Evolutionary conservation across 2,113 vertebrate species (phyloP).

Genomic region (Periophthalmus modestus): DNA sequence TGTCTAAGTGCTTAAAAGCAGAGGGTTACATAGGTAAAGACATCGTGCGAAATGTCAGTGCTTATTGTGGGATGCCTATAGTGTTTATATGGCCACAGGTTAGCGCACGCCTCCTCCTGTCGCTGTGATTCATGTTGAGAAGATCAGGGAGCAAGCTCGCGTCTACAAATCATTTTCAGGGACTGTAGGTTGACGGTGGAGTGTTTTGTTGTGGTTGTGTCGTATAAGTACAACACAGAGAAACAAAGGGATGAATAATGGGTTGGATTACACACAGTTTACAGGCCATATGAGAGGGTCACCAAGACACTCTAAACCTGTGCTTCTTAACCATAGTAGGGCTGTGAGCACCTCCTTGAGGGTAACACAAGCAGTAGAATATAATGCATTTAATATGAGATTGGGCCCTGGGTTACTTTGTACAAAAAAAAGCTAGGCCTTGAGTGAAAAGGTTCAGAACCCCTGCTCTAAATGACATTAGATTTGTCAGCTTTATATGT

Average conservation of each 20-base stretch:
- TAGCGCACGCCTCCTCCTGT: constrained; percentile 12
- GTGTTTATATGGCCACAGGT: constrained; percentile 33
- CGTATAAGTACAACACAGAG: too few relatives aligned
- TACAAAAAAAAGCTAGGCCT: too few relatives aligned
- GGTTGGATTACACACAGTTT: not conserved
- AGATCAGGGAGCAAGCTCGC: constrained; percentile 11
- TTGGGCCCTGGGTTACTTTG: too few relatives aligned
- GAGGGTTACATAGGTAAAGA: not conserved
- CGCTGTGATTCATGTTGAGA: constrained; percentile 29
- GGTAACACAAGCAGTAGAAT: too few relatives aligned
- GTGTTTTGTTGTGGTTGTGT: not conserved
- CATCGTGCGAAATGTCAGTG: constrained; percentile 41
- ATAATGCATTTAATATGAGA: too few relatives aligned
- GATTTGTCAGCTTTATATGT: too few relatives aligned
- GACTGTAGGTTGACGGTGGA: not conserved
- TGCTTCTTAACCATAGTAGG: too few relatives aligned
- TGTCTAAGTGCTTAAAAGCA: constrained; percentile 2
- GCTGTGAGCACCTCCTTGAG: too few relatives aligned
- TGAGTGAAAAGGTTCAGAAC: too few relatives aligned
- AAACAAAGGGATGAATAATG: not conserved
- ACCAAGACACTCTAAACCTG: too few relatives aligned
- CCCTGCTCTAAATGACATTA: too few relatives aligned
- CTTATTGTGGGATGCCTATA: constrained; percentile 12
- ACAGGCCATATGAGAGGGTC: too few relatives aligned
- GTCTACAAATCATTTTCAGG: not conserved